Conservation (phyloP, 2,888 invertebrate species). For the Calephelis perditalis region DNA sequence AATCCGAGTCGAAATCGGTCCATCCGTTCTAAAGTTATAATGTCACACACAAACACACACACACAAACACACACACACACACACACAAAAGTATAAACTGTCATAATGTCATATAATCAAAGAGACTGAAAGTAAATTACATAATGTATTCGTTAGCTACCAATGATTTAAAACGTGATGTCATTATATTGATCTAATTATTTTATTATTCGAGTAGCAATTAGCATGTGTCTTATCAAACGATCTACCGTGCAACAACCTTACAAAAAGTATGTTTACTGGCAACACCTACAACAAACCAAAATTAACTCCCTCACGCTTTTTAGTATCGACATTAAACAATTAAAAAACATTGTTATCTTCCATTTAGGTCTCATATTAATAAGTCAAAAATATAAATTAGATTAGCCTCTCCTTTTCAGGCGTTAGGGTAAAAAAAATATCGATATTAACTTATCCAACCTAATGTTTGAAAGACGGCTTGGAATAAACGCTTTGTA, state of each 20-base stretch:
- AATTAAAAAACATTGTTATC: background rate
- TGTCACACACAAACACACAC: too few species aligned
- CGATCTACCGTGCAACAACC: background rate
- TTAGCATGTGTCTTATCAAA: background rate
- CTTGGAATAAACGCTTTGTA: too few species aligned
- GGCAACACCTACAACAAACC: conserved; percentile 2
- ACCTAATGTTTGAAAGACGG: background rate
- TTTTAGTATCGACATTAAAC: conserved; percentile 1
- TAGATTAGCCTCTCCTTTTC: conserved; percentile 1
- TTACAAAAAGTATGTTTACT: background rate
- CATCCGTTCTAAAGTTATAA: too few species aligned
- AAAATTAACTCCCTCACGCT: background rate
- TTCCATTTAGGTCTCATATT: background rate
- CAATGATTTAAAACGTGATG: too few species aligned
- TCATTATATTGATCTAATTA: too few species aligned
- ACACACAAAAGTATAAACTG: too few species aligned
- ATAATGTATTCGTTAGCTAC: too few species aligned
- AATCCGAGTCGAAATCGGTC: too few species aligned
- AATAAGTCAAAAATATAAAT: background rate
- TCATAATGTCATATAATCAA: too few species aligned
- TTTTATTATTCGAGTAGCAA: background rate
- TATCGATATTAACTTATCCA: background rate
- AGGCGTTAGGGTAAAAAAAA: background rate
- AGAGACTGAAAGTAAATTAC: too few species aligned
- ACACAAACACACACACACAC: too few species aligned